phyloP scores from a whole-genome alignment of 2,797 vertebrate genomes.

The Chelon auratus region DNA sequence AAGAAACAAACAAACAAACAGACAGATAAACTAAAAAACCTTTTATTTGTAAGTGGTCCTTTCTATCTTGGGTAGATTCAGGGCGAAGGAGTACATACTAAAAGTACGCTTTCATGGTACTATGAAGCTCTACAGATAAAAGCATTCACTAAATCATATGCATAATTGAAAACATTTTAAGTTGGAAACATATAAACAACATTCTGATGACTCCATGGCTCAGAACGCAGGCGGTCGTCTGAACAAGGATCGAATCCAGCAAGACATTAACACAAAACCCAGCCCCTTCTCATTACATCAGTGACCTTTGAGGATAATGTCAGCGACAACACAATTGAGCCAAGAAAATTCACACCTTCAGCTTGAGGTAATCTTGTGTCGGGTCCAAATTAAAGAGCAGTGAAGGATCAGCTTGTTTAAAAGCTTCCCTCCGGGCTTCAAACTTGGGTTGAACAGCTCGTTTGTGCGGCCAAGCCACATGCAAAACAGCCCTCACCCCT shows the following conservation, averaged over 20 bases:
- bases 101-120: conserved; percentile 55
- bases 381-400: conserved; percentile 31
- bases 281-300: not conserved
- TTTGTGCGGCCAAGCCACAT: conserved; percentile 66
- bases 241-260: not conserved
- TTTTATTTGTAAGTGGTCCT: conserved; percentile 62
- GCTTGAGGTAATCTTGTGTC: conserved; percentile 25
- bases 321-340: not conserved
- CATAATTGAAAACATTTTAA: conserved; percentile 73
- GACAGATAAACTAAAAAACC: conserved; percentile 39
- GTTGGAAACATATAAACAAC: conserved; percentile 54
- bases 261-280: conserved; percentile 1
- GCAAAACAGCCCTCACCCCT: conserved; percentile 74
- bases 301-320: conserved; percentile 24
- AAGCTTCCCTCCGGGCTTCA: conserved; percentile 40
- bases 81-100: conserved; percentile 20
- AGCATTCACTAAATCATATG: conserved; percentile 67
- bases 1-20: conserved; percentile 41
- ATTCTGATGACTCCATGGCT: conserved; percentile 35
- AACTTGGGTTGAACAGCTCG: conserved; percentile 54
- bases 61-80: conserved; percentile 54
- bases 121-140: conserved; percentile 66
- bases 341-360: not conserved
- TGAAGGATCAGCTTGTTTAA: conserved; percentile 35
- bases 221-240: not conserved